Evolutionary conservation across 2,888 invertebrate genomes (phyloP), one percentile per base, ranked within the genome.

Genomic region (Liposcelis brunnea): DNA sequence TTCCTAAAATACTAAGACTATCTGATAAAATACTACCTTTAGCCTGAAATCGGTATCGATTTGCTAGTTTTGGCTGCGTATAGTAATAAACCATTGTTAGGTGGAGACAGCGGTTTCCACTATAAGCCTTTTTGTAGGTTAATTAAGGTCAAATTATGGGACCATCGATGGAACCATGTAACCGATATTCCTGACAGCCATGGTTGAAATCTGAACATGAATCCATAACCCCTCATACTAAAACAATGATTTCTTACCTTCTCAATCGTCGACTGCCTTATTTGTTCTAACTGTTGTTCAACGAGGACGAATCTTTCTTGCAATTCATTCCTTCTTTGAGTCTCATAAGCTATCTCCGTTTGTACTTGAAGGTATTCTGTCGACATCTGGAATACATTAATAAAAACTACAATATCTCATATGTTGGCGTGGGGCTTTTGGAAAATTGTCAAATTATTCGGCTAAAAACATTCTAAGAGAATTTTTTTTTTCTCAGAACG

Each of bases 361-460:
- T 87, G 85, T 54, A 86, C 82, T 64, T 80, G 81, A 47, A 90
- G 72, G 66, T 86, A 90, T 63, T 91, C 85, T 62, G 86, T 78
- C 47, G 87, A 87, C 53, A 90, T 65, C 64, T 84, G 72, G 31
- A 52, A 52, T 35, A 10, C 15, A 35, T 16, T 16, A 15, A 14
- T 10, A 14, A 21, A 53, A 33, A 51, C 50, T 43, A 52, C 34
- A 45, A 46, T 34, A 52, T 44, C 26, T 26, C 26, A 26, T 26
- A 26, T 26, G 26, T 26, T 26, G 26, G 26, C 26, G 8, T 26
- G 26, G 10, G 38, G 14, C 37, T 11, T 19, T 19, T 11, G 37
- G 14, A 37, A 37, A 37, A 14, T 37, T 11, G 11, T 15, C 10
- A 12, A 15, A 18, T 37, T 26, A 26, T 26, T 26, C 26, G 4